Evolutionary conservation across 2,113 vertebrate genomes (phyloP).

Genomic region (Pituophis catenifer): DNA sequence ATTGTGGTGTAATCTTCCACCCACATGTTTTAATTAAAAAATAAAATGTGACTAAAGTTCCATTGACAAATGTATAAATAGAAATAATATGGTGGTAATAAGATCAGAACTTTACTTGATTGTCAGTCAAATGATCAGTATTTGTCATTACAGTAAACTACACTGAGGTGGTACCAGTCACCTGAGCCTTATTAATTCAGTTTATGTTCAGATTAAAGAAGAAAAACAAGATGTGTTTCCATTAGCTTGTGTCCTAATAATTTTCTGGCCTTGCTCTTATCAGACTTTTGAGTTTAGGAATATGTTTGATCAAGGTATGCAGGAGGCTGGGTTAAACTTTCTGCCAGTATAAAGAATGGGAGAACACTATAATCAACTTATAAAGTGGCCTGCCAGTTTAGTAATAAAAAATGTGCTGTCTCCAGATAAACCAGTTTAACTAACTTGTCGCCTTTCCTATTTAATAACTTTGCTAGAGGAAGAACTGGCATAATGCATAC

Average conservation of each 20-base stretch:
- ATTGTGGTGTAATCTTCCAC: background rate
- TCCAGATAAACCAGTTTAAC: background rate
- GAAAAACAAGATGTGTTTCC: background rate
- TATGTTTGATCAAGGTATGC: background rate
- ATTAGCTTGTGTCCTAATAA: slow-evolving; percentile 1
- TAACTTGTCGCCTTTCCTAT: background rate
- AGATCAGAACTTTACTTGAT: background rate
- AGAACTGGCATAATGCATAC: background rate
- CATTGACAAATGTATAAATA: background rate
- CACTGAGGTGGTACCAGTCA: background rate
- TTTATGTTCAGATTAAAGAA: background rate
- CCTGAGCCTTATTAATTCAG: background rate
- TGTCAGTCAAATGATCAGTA: background rate
- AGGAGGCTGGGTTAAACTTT: background rate
- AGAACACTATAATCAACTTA: background rate
- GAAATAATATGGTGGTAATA: background rate
- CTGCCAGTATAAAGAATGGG: background rate
- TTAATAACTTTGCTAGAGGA: background rate
- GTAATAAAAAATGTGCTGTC: background rate
- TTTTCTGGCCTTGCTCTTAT: background rate
- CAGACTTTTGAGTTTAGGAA: background rate
- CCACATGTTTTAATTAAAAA: background rate
- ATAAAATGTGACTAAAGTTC: fast-evolving
- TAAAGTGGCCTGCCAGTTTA: background rate
- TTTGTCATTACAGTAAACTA: background rate